Percentiles rank a stretch among this genome's conserved stretches.
These are phyloP conservation scores for Microctonus aethiopoides DNA, from an alignment of 2,888 invertebrate species.

Conservation along the genomic window DNA sequence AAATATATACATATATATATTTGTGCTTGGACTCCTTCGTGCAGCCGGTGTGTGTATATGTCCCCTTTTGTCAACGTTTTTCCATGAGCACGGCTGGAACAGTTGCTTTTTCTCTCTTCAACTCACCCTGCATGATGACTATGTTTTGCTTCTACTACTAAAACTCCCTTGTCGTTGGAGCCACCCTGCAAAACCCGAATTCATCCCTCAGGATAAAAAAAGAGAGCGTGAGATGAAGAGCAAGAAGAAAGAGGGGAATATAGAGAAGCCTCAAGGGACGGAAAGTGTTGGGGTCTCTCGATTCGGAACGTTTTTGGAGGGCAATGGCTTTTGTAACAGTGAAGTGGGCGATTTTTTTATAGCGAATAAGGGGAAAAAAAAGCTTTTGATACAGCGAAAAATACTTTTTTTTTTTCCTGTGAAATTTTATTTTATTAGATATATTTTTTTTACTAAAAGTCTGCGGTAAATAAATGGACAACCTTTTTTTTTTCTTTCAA, in stretches of 20 bases:
- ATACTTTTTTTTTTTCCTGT: background rate
- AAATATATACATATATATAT: background rate
- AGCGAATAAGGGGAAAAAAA: background rate
- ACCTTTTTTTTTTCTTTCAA: background rate
- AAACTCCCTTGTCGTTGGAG: background rate
- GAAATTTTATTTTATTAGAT: background rate
- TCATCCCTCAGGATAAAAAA: constrained; percentile 1
- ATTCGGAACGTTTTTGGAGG: constrained; percentile 18
- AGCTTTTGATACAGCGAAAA: background rate
- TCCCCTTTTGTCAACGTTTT: constrained; percentile 32
- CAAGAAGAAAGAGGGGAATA: background rate
- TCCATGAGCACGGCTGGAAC: constrained; percentile 21
- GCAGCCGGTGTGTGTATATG: constrained; percentile 29
- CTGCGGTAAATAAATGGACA: background rate
- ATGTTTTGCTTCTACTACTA: background rate
- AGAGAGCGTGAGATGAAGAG: background rate
- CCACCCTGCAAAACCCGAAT: constrained; percentile 12
- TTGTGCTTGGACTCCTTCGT: background rate
- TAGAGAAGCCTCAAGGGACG: background rate
- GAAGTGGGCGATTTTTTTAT: constrained; percentile 12
- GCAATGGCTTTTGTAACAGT: constrained; percentile 8
- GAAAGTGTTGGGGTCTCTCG: constrained; percentile 11
- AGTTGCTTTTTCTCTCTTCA: constrained; percentile 5
- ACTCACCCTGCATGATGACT: background rate
- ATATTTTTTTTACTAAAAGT: background rate